Evolutionary conservation across 2,113 vertebrate species (phyloP).

Genomic region (Eurypyga helias): DNA sequence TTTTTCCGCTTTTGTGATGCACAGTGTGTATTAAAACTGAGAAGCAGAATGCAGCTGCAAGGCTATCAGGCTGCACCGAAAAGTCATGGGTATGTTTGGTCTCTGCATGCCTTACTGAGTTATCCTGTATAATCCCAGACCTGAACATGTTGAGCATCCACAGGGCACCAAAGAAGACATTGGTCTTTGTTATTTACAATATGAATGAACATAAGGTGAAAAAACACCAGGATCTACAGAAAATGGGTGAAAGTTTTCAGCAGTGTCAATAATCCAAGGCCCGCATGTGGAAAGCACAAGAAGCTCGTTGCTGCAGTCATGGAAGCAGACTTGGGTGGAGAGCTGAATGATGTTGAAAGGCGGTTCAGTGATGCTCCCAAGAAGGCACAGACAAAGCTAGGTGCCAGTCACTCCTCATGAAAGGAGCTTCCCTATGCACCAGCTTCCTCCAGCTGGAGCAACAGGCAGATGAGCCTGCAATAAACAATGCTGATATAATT

Average conservation of each 20-base stretch:
- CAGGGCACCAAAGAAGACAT: neutral
- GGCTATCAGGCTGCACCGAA: neutral
- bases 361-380: neutral
- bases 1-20: neutral
- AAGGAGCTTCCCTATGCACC: neutral
- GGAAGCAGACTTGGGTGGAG: neutral
- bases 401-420: neutral
- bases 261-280: neutral
- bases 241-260: neutral
- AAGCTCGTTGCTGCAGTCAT: neutral
- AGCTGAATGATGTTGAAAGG: neutral
- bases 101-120: neutral
- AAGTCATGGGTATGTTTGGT: neutral
- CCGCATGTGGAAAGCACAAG: neutral
- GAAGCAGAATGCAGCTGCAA: neutral
- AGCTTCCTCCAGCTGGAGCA: neutral
- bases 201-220: neutral
- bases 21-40: neutral
- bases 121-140: neutral
- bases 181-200: neutral
- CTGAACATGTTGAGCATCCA: neutral
- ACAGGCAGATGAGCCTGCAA: neutral
- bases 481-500: neutral
- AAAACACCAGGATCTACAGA: neutral
- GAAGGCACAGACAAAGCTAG: neutral